A percentile compares a stretch with the other conserved stretches of the same genome.
phyloP scores from a whole-genome alignment of 92 coral and sea anemone genomes.

The Phenganax marumi region DNA sequence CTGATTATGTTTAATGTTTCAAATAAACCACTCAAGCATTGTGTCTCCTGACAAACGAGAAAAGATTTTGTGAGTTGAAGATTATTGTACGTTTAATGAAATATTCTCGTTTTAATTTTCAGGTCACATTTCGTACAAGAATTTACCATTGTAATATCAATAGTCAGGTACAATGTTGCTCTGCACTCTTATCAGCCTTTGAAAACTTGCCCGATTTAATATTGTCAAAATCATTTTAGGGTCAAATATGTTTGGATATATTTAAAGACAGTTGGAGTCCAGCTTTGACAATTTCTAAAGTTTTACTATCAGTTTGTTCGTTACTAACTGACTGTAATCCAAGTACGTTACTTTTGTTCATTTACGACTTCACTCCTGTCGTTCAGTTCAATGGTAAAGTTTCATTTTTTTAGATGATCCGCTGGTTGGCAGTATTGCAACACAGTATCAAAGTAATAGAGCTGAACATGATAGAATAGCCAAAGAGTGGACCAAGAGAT shows the following conservation, averaged over 20 bases:
- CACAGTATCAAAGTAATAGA: conserved; percentile 70
- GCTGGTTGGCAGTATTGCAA: conserved; percentile 90
- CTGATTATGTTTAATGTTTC: too few species aligned
- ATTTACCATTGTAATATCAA: conserved; percentile 92
- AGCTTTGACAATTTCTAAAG: conserved; percentile 81
- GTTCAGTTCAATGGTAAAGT: background rate
- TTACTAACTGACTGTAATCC: conserved; percentile 90
- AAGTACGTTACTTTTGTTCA: conserved; percentile 46
- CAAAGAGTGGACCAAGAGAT: conserved; percentile 88
- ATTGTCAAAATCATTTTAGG: conserved; percentile 45
- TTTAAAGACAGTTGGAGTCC: conserved; percentile 94
- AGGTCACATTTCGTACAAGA: conserved; percentile 94
- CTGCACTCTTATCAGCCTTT: background rate
- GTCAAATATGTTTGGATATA: conserved; percentile 80
- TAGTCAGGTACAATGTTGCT: conserved; percentile 66
- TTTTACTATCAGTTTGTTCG: conserved; percentile 80
- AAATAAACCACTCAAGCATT: too few species aligned
- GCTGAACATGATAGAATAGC: conserved; percentile 89
- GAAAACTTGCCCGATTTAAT: background rate
- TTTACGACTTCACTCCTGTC: background rate
- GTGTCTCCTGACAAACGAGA: too few species aligned
- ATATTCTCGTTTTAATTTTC: background rate
- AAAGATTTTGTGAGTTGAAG: too few species aligned
- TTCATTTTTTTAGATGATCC: conserved; percentile 78
- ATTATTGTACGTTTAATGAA: background rate